Percentiles rank a stretch among this genome's conserved stretches.
Conservation (phyloP, 53 echinoderm and acorn worm genomes). For the Echinometra lucunter region DNA sequence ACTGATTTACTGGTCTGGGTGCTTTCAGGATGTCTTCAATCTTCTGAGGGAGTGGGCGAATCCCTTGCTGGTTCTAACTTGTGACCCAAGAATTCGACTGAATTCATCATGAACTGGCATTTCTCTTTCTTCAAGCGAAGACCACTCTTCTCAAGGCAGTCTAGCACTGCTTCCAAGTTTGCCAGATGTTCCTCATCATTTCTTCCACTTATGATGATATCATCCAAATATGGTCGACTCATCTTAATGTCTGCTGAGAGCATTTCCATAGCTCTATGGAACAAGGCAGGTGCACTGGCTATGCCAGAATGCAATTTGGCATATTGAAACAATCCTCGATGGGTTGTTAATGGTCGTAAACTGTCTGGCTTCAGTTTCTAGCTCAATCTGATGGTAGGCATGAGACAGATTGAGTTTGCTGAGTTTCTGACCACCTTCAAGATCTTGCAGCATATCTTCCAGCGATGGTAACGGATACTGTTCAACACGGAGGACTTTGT, state of each 20-base stretch:
- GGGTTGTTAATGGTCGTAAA: slow-evolving; percentile 79
- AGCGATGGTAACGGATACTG: slow-evolving; percentile 75
- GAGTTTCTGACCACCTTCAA: slow-evolving; percentile 74
- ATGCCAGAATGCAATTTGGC: slow-evolving; percentile 76
- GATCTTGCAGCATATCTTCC: slow-evolving; percentile 75
- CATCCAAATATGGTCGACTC: slow-evolving; percentile 79
- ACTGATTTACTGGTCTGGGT: slow-evolving; percentile 65
- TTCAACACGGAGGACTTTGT: slow-evolving; percentile 71
- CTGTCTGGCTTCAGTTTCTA: slow-evolving; percentile 68
- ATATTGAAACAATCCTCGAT: slow-evolving; percentile 77
- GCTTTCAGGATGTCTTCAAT: slow-evolving; percentile 65
- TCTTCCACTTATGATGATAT: slow-evolving; percentile 81
- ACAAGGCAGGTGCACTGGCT: slow-evolving; percentile 76
- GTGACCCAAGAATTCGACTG: slow-evolving; percentile 65
- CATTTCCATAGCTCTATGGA: slow-evolving; percentile 78
- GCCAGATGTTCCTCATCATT: slow-evolving; percentile 72
- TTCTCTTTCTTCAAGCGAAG: slow-evolving; percentile 65
- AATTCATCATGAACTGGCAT: slow-evolving; percentile 67
- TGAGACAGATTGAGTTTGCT: slow-evolving; percentile 75
- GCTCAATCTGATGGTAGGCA: slow-evolving; percentile 78
- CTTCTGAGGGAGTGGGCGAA: slow-evolving; percentile 60
- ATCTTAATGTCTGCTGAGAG: slow-evolving; percentile 71
- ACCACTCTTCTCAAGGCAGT: slow-evolving; percentile 37
- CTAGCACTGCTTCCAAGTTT: slow-evolving; percentile 48
- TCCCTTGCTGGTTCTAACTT: slow-evolving; percentile 32